Base-by-base conservation (phyloP, 2,113 vertebrate species). In the Ascaphus truei region DNA sequence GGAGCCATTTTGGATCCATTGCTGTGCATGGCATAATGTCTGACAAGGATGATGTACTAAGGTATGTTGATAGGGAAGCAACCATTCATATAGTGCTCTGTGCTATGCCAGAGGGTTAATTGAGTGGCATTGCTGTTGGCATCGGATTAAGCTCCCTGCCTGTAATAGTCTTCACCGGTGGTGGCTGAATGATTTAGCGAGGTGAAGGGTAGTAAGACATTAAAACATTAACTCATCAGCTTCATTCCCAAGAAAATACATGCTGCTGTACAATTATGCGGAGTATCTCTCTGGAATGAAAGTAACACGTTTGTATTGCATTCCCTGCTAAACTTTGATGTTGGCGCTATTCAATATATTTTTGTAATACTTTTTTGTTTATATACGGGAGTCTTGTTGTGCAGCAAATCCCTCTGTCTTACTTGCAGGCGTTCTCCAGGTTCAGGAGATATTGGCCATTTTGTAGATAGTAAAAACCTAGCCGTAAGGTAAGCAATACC, bases 81-180 rank as follows among this genome's bases (percentile, higher is more conserved):
- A 7, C 81, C 55, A 5, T 81, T 81, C 75, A 13, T 62, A 48
- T 4, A 30, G 37, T 3, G 41, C 56, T 20, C 79, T 3, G 0
- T 68, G 53, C 73, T 71, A 78, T 76, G 81, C 79, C 83, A 81
- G 75, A 75, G 84, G 83, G 86, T 81, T 86, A 85, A 83, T 80
- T 82, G 80, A 69, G 82, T 65, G 62, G 78, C 84, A 43, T 57
- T 76, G 77, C 75, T 62, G 71, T 74, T 72, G 84, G 83, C 77
- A 84, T 80, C 80, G 80, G 81, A 65, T 76, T 76, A 73, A 81
- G 74, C 52, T 74, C 3, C 1, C 77, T 77, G 73, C 67, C 53
- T 30, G 76, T 76, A 75, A 76, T 64, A 77, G 71, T 80, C 79
- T 75, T 67, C 68, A 0, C 12, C 75, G 73, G 72, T 10, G 0